These are phyloP conservation scores for Rhopilema esculentum DNA, from an alignment of 30 jellyfish, hydroid and myxozoan species.

Conservation along the genomic window DNA sequence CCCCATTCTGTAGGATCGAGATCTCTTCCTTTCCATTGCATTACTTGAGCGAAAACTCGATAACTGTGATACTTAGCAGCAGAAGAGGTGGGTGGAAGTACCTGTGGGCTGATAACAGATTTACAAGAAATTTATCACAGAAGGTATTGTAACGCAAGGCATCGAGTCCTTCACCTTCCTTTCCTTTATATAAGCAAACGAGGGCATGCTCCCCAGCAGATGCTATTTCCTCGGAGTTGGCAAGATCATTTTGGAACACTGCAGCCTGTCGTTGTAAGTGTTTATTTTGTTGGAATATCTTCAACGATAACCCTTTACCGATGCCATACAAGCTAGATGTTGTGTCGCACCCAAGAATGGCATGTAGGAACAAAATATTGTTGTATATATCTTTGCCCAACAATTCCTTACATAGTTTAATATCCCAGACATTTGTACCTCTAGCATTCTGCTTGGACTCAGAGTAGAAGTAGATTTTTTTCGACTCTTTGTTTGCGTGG, in stretches of 20 bases:
- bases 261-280: constrained; percentile 45
- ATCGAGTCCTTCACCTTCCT: constrained; percentile 50
- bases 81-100: constrained; percentile 72
- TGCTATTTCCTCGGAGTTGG: constrained; percentile 41
- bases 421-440: constrained; percentile 38
- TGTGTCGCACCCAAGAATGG: constrained; percentile 75
- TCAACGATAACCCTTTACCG: constrained; percentile 63
- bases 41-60: constrained; percentile 50
- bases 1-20: constrained; percentile 58
- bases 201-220: constrained; percentile 56
- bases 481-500: constrained; percentile 40
- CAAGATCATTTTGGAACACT: constrained; percentile 25
- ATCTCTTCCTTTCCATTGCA: constrained; percentile 68
- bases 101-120: constrained; percentile 54
- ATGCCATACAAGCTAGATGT: constrained; percentile 68
- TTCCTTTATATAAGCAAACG: constrained; percentile 45
- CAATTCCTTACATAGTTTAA: constrained; percentile 10
- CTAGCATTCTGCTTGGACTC: constrained; percentile 61
- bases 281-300: constrained; percentile 29
- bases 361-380: constrained; percentile 57
- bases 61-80: constrained; percentile 71
- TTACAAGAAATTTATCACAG: constrained; percentile 66
- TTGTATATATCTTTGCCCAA: constrained; percentile 55
- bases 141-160: constrained; percentile 55
- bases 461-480: constrained; percentile 50